These are phyloP conservation scores for Melospiza melodia DNA, from an alignment of 2,113 vertebrate genomes.

Conservation along the genomic window DNA sequence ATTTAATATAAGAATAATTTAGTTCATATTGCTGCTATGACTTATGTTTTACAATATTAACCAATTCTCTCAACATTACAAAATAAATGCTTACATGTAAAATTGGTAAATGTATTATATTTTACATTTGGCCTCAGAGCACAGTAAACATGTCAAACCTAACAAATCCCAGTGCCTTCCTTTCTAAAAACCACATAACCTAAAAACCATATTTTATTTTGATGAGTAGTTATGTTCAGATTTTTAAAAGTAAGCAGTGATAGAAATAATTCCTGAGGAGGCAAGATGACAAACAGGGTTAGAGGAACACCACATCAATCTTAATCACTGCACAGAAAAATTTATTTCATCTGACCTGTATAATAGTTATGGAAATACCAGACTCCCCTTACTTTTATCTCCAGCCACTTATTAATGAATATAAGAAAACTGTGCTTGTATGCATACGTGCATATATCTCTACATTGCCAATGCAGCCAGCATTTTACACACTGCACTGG, in stretches of 20 bases:
- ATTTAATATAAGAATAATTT: neutral
- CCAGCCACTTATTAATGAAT: neutral
- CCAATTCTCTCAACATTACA: neutral
- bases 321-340: neutral
- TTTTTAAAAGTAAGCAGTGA: neutral
- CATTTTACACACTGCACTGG: neutral
- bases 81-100: conserved; percentile 10
- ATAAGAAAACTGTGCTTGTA: neutral
- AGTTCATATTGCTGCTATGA: neutral
- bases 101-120: neutral
- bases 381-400: neutral
- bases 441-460: fast-evolving
- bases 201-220: conserved; percentile 8
- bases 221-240: conserved; percentile 7
- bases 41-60: neutral
- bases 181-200: neutral
- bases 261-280: conserved; percentile 3
- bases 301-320: neutral
- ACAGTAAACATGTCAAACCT: conserved; percentile 19
- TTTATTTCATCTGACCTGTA: neutral
- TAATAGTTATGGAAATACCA: conserved; percentile 21
- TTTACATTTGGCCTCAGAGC: neutral
- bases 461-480: neutral
- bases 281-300: neutral
- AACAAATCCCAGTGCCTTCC: neutral